Base-by-base conservation (phyloP, 2,113 vertebrate genomes). In the Eretmodus cyanostictus region DNA sequence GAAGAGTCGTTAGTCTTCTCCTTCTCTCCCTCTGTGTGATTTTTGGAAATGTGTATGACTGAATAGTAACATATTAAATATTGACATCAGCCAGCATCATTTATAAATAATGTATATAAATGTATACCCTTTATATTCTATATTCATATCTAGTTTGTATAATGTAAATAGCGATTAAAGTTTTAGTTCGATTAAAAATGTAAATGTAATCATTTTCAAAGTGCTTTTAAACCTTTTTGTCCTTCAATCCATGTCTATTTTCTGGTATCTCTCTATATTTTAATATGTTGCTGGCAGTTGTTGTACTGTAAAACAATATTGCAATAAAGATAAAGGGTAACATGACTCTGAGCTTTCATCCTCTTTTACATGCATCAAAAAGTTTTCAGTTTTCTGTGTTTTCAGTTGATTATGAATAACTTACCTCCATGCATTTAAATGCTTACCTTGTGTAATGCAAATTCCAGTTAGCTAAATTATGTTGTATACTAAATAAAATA, bases 21-120 rank as follows among this genome's bases (percentile, higher is more conserved):
- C 47, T 86, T n/a, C 86, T 92, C 82, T 54, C 55, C 89, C 42
- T 86, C 11, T 87, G 42, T 95, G 90, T 94, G 92, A 94, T 91
- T 93, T 92, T 89, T 89, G 92, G 82, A 94, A 90, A 89, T 51
- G 80, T 93, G 82, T 93, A 91, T 93, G 87, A 94, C 89, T 93
- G 84, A 93, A 93, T 87, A 93, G 91, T 91, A 94, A 94, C 91
- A 91, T 93, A 94, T 89, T 89, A 85, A 94, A 92, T 95, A 91
- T 94, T 94, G 93, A 95, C 89, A 95, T 94, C 51, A 90, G 92
- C 89, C 94, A 95, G 94, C 94, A 94, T 96, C 94, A 94, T 96
- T 95, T 96, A 96, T 97, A 96, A 94, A 96, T 96, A 95, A 92
- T 97, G 96, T 96, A 96, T 93, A 97, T 96, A 96, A 95, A 94